Conservation (phyloP, 2,888 invertebrate genomes). For the Cryptus armator region DNA sequence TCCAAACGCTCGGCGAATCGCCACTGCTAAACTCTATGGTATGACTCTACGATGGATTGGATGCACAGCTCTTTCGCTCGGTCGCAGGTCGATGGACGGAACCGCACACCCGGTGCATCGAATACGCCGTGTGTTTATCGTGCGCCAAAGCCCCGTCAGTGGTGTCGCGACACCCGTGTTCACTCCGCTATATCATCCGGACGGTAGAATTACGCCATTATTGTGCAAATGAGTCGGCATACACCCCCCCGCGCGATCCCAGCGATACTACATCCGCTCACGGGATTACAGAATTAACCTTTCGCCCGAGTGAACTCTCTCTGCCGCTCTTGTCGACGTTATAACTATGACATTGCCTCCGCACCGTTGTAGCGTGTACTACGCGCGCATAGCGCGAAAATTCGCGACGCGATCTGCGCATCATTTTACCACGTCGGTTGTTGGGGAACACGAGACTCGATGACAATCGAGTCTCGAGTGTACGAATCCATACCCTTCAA, state of each 20-base stretch:
- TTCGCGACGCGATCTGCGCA: not conserved
- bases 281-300: slow-evolving; percentile 76
- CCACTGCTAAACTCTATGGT: not conserved
- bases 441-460: not conserved
- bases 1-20: slow-evolving; percentile 18
- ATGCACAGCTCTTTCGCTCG: not conserved
- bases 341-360: not conserved
- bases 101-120: slow-evolving; percentile 3
- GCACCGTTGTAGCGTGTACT: not conserved
- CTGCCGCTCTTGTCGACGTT: slow-evolving; percentile 20
- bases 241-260: slow-evolving; percentile 72
- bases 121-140: slow-evolving; percentile 69
- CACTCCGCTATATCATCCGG: slow-evolving; percentile 73
- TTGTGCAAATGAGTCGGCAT: slow-evolving; percentile 81
- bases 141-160: slow-evolving; percentile 46
- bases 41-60: not conserved
- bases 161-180: slow-evolving; percentile 68
- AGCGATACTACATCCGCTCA: slow-evolving; percentile 72
- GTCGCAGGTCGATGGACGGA: slow-evolving; percentile 27
- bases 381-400: not conserved
- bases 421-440: not conserved
- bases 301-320: slow-evolving; percentile 58
- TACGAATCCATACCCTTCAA: not conserved
- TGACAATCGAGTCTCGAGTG: not conserved
- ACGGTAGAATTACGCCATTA: slow-evolving; percentile 81